Conservation (phyloP, 2,888 invertebrate species). For the Pandemis corylana region DNA sequence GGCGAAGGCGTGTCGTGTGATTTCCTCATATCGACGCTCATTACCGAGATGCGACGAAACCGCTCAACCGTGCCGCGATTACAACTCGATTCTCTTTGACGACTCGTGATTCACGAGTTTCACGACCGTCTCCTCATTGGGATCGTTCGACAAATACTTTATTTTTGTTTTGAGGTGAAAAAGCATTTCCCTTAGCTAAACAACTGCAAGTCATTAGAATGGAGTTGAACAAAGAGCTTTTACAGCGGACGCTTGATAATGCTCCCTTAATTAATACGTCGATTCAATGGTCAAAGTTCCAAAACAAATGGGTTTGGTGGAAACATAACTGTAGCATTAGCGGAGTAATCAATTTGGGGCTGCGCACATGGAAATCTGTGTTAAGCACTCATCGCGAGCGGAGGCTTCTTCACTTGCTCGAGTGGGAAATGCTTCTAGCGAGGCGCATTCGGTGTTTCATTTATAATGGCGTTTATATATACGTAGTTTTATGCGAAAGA, state of each 20-base stretch:
- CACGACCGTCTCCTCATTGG: conserved; percentile 67
- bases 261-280: conserved; percentile 4
- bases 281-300: conserved; percentile 12
- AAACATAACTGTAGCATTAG: conserved; percentile 13
- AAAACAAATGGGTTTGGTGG: conserved; percentile 2
- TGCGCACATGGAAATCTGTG: conserved; percentile 11
- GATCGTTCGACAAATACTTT: conserved; percentile 50
- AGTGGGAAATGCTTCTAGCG: conserved; percentile 13
- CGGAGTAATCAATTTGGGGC: conserved; percentile 13
- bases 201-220: conserved; percentile 14
- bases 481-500: neutral
- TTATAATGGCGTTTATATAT: neutral
- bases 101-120: conserved; percentile 78
- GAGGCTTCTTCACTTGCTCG: neutral
- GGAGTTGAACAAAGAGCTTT: conserved; percentile 7
- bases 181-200: neutral
- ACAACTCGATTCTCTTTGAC: conserved; percentile 74
- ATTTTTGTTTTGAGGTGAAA: conserved; percentile 13
- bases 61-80: conserved; percentile 70
- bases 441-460: conserved; percentile 7
- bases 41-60: conserved; percentile 62
- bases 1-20: conserved; percentile 59
- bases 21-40: conserved; percentile 69
- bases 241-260: conserved; percentile 12
- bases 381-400: conserved; percentile 5